These are phyloP conservation scores for Scortum barcoo DNA, from an alignment of 2,113 vertebrate species.

Conservation along the genomic window DNA sequence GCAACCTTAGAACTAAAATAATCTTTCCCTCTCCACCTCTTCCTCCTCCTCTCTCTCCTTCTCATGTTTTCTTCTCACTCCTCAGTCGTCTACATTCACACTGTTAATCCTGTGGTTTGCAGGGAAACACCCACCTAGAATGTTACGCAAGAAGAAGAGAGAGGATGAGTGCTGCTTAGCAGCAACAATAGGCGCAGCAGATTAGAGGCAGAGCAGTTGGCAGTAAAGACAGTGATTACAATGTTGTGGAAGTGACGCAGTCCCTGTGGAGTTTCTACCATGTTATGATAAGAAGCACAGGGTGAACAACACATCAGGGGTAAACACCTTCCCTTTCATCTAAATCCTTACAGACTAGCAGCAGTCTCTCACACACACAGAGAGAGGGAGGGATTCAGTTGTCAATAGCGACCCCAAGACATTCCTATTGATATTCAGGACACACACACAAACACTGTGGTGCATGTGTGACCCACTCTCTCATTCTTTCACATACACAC, in stretches of 20 bases:
- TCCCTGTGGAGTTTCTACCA: conserved; percentile 32
- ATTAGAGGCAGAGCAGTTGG: conserved; percentile 66
- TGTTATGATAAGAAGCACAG: conserved; percentile 4
- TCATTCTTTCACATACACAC: not conserved
- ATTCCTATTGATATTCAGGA: conserved; percentile 74
- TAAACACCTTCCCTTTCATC: not conserved
- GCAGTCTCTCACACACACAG: not conserved
- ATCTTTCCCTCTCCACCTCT: not conserved
- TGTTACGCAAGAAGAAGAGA: conserved; percentile 74
- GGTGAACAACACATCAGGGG: conserved; percentile 10
- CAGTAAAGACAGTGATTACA: conserved; percentile 25
- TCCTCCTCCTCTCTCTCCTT: conserved; percentile 6
- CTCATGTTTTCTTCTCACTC: conserved; percentile 15
- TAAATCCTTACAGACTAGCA: not conserved
- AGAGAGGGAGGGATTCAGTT: conserved; percentile 27
- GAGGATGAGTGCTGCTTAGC: conserved; percentile 66
- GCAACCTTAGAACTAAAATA: not conserved
- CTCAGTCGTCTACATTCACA: conserved; percentile 39
- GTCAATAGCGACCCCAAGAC: conserved; percentile 58
- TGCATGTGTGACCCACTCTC: conserved; percentile 37
- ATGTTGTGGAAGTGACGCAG: conserved; percentile 47
- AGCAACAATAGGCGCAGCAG: conserved; percentile 59
- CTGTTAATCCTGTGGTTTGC: conserved; percentile 58
- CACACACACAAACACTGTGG: conserved; percentile 62
- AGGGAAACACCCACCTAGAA: conserved; percentile 71